Evolutionary conservation across 2,797 vertebrate species (phyloP).

Genomic region (Cyprinodon diabolis): DNA sequence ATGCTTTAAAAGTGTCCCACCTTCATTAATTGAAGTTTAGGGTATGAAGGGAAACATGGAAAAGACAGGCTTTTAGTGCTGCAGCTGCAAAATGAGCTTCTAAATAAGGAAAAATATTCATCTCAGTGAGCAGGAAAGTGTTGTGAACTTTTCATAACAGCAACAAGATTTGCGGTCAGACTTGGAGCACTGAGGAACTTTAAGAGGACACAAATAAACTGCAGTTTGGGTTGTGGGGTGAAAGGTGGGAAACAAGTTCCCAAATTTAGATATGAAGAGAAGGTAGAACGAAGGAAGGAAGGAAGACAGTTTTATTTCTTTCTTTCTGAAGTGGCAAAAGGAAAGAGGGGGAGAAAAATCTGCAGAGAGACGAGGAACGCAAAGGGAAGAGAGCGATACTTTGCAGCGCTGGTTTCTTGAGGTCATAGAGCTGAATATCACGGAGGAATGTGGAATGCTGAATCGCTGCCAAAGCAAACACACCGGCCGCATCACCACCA

Average conservation of each 20-base stretch:
- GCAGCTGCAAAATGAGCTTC: slow-evolving; percentile 41
- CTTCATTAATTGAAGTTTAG: slow-evolving; percentile 1
- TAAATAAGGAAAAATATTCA: slow-evolving; percentile 66
- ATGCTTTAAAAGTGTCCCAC: background rate
- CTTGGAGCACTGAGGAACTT: slow-evolving; percentile 46
- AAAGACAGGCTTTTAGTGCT: slow-evolving; percentile 22
- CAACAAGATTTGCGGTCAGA: slow-evolving; percentile 36
- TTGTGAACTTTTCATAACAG: slow-evolving; percentile 49
- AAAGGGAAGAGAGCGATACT: slow-evolving; percentile 53
- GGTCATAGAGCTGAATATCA: slow-evolving; percentile 86
- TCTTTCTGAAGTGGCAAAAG: slow-evolving; percentile 38
- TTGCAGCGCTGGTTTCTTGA: slow-evolving; percentile 82
- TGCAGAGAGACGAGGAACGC: slow-evolving; percentile 44
- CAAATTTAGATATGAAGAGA: slow-evolving; percentile 60
- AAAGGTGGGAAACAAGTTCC: slow-evolving; percentile 50
- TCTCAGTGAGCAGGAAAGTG: slow-evolving; percentile 39
- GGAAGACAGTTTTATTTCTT: slow-evolving; percentile 10
- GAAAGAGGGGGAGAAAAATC: slow-evolving; percentile 32
- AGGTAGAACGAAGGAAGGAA: slow-evolving; percentile 33
- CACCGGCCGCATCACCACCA: slow-evolving; percentile 69
- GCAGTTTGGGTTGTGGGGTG: background rate
- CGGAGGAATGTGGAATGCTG: slow-evolving; percentile 87
- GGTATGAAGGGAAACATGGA: slow-evolving; percentile 8
- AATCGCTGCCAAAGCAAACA: slow-evolving; percentile 83
- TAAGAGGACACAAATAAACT: slow-evolving; percentile 50